Evolutionary conservation across 1,140 invertebrate genomes (phyloP).

Genomic region (Drosophila ficusphila): DNA sequence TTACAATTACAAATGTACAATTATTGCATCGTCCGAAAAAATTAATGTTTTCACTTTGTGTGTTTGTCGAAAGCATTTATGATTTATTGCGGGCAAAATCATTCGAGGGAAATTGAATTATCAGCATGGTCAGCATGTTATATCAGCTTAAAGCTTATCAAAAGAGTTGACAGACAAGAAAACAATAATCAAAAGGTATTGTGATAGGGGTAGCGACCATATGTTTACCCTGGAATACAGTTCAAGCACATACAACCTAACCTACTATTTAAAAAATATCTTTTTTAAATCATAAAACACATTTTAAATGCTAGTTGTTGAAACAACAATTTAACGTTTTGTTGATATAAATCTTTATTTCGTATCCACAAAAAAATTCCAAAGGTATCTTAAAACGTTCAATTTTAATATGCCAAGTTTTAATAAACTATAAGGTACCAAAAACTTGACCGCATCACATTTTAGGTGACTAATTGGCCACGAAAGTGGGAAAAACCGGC

Average conservation of each 20-base stretch:
- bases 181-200: conserved; percentile 1
- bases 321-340: too few relatives aligned
- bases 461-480: conserved; percentile 46
- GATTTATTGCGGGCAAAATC: conserved; percentile 38
- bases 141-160: conserved; percentile 42
- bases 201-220: neutral
- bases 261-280: neutral
- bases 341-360: too few relatives aligned
- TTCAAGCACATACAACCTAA: too few relatives aligned
- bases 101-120: conserved; percentile 27
- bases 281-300: neutral
- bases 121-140: conserved; percentile 47
- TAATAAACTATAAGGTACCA: neutral
- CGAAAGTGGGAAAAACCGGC: conserved; percentile 42
- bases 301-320: too few relatives aligned
- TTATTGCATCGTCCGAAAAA: conserved; percentile 20
- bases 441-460: conserved; percentile 21
- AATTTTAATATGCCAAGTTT: neutral
- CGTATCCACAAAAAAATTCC: too few relatives aligned
- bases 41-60: conserved; percentile 16
- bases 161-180: conserved; percentile 27
- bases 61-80: conserved; percentile 15
- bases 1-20: conserved; percentile 4
- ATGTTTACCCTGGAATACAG: neutral
- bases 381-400: neutral